phyloP scores from a whole-genome alignment of 2,113 vertebrate genomes.

The Dendrocopos noguchii region DNA sequence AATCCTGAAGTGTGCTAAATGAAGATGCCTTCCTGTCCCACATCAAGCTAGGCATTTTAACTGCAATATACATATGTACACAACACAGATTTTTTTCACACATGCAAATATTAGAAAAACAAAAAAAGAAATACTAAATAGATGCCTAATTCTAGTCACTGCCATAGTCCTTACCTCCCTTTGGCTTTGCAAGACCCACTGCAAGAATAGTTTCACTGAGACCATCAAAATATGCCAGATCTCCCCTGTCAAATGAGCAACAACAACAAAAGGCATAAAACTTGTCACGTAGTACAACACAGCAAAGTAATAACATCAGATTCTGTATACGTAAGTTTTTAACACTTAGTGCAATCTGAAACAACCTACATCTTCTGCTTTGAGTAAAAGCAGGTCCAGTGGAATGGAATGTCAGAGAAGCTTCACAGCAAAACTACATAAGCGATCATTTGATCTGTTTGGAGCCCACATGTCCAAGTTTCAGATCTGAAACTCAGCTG shows the following conservation, averaged over 20 bases:
- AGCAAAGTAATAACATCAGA: background rate
- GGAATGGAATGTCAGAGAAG: background rate
- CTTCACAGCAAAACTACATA: background rate
- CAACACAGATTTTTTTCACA: background rate
- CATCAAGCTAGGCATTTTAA: too few relatives aligned
- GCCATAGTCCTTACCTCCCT: constrained; percentile 80
- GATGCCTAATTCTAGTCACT: background rate
- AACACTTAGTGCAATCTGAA: background rate
- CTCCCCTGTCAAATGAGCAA: constrained; percentile 80
- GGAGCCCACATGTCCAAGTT: background rate
- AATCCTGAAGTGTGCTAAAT: too few relatives aligned
- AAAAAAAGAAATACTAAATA: background rate
- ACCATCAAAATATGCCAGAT: constrained; percentile 96
- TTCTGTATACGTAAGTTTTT: background rate
- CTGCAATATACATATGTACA: background rate
- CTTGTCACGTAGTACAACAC: background rate
- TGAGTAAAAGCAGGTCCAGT: background rate
- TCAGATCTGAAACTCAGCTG: background rate
- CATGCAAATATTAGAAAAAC: accelerated
- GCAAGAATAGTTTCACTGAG: constrained; percentile 97
- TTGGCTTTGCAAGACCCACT: constrained; percentile 96
- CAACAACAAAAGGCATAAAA: background rate
- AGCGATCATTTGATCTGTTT: background rate
- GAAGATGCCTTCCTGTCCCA: too few relatives aligned
- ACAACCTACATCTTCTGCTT: background rate